A percentile compares a stretch with the other conserved stretches of the same genome.
Evolutionary conservation across 2,888 invertebrate genomes (phyloP).

Genomic region (Imbricaverruca yamaguchii): DNA sequence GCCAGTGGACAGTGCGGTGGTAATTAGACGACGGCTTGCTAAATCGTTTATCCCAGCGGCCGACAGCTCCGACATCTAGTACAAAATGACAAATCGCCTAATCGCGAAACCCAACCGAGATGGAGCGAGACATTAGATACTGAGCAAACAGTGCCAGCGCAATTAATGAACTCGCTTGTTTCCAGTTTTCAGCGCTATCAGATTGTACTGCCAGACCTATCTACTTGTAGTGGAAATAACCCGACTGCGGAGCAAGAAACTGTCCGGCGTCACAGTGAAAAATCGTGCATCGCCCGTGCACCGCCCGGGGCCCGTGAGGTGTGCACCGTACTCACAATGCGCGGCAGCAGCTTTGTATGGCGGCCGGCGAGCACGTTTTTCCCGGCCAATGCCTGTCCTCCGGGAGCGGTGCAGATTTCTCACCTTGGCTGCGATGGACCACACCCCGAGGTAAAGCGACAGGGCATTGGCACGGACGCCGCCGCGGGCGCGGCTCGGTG

Average conservation of each 20-base stretch:
- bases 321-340: background rate
- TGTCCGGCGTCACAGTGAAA: background rate
- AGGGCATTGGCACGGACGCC: background rate
- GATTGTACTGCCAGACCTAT: constrained; percentile 2
- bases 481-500: background rate
- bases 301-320: background rate
- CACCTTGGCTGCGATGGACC: background rate
- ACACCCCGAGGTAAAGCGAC: background rate
- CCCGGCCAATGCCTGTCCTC: background rate
- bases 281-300: background rate
- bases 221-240: background rate
- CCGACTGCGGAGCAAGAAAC: background rate
- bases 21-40: background rate
- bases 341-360: background rate
- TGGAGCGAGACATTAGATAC: constrained; percentile 9
- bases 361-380: background rate
- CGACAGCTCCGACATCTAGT: constrained; percentile 2
- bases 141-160: background rate
- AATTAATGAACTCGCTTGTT: constrained; percentile 9
- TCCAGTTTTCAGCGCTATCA: constrained; percentile 19
- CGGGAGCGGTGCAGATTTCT: background rate
- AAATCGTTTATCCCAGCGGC: background rate
- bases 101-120: constrained; percentile 16
- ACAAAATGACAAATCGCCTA: constrained; percentile 13
- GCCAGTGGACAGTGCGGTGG: background rate